Evolutionary conservation across 2,888 invertebrate species (phyloP), one percentile per base, ranked within the genome.

Genomic region (Pollenia labialis): DNA sequence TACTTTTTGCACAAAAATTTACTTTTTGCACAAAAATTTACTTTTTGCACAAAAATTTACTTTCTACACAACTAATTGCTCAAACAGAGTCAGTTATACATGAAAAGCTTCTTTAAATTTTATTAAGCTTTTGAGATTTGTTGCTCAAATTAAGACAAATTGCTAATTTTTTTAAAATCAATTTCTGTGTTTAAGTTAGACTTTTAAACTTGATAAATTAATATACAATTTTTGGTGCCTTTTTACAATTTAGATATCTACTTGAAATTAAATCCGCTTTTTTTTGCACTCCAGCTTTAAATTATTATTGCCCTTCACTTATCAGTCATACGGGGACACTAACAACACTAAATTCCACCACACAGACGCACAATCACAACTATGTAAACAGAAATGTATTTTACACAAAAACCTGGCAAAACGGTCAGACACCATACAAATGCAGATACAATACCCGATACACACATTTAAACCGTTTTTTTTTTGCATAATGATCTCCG

Each of bases 291-390:
- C 32, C 40, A 40, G 16, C 16, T 62, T 60, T n/a, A 62, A 58
- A 75, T 62, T 10, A 56, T 72, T 52, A 64, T 18, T 44, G 23
- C 23, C 50, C 62, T 64, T 64, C 0, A 74, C 40, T 14, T 71
- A 16, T 46, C 64, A 46, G 9, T 46, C 12, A 23, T 12, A 56
- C 23, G 18, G 7, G 1, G 8, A 7, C 14, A 60, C 6, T 14
- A 32, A 23, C 44, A 44, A 32, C 32, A 32, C 32, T 32, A 32
- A 32, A 32, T 32, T 32, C 32, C 6, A 32, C 8, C 14, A 52
- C 12, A 44, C 14, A 40, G 1, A 6, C 32, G 32, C 9, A 56
- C 16, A 54, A 16, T 23, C 10, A 46, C 44, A 64, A 52, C 16
- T 14, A 14, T 10, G 32, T 32, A 32, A 6, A 32, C 32, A 6